Percentiles rank a stretch among this genome's conserved stretches.
These are phyloP conservation scores for Corythaeola cristata DNA, from an alignment of 2,113 vertebrate genomes.

Conservation along the genomic window DNA sequence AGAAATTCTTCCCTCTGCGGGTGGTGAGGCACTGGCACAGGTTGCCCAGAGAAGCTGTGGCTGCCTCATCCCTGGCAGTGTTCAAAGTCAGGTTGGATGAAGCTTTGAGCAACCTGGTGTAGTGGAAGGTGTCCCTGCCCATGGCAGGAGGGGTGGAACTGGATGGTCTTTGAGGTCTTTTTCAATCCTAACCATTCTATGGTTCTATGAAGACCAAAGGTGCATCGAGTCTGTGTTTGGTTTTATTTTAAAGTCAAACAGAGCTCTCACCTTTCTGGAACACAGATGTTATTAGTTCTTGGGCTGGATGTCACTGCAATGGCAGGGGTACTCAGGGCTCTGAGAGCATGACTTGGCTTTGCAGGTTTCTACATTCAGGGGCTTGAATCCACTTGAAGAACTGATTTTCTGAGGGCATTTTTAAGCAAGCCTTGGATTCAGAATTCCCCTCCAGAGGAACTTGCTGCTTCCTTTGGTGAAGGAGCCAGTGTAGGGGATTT, in stretches of 20 bases:
- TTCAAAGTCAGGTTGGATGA: no score
- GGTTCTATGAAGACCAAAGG: background rate
- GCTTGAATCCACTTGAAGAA: background rate
- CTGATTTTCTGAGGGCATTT: background rate
- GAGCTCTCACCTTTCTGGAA: background rate
- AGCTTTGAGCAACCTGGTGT: no score
- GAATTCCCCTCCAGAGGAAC: background rate
- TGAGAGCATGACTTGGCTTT: background rate
- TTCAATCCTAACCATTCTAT: no score
- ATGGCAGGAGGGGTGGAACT: no score
- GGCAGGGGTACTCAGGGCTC: background rate
- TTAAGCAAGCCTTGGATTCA: background rate
- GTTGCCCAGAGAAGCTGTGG: no score
- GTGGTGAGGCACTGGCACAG: no score
- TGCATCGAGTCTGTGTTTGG: accelerated
- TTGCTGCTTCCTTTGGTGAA: background rate
- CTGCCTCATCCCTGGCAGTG: no score
- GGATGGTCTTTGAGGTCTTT: no score
- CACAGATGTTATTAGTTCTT: background rate
- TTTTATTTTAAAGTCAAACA: background rate
- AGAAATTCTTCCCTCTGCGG: background rate
- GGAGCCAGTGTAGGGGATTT: background rate
- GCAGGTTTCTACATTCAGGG: background rate
- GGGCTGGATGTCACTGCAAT: background rate
- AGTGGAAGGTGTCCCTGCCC: no score